These are phyloP conservation scores for Prinia subflava DNA, from an alignment of 2,113 vertebrate species.

Conservation along the genomic window DNA sequence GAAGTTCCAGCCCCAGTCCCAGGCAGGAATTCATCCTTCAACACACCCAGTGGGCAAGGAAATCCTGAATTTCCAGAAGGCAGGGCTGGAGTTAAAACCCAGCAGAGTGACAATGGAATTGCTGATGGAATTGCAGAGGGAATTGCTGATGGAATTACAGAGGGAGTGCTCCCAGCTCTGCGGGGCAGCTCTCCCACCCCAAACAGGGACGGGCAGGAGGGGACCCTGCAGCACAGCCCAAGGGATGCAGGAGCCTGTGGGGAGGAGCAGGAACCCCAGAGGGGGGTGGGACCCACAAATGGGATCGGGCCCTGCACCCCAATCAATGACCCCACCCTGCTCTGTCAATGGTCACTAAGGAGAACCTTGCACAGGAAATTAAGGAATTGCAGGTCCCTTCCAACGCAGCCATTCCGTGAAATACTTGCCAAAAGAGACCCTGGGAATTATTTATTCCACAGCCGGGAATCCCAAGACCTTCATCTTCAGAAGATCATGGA, in stretches of 20 bases:
- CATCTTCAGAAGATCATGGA: neutral
- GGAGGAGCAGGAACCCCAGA: neutral
- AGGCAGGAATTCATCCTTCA: rapidly evolving
- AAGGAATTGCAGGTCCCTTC: neutral
- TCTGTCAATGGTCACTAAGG: neutral
- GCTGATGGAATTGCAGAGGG: too few relatives aligned
- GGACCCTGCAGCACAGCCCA: neutral
- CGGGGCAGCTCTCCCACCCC: neutral
- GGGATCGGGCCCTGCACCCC: neutral
- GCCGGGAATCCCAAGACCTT: neutral
- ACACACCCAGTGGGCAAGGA: rapidly evolving
- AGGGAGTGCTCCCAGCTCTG: neutral
- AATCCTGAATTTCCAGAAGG: neutral
- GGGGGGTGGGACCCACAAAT: neutral
- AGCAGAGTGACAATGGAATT: too few relatives aligned
- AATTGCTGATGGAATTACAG: too few relatives aligned
- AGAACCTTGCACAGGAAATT: neutral
- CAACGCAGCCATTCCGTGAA: neutral
- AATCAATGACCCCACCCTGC: too few relatives aligned
- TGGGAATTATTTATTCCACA: neutral
- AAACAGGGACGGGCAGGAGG: neutral
- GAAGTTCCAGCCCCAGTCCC: neutral
- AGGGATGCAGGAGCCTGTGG: neutral
- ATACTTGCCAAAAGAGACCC: neutral
- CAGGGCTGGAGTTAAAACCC: rapidly evolving